Base-by-base conservation (phyloP, 1,140 invertebrate genomes). In the Oryctes rhinoceros region DNA sequence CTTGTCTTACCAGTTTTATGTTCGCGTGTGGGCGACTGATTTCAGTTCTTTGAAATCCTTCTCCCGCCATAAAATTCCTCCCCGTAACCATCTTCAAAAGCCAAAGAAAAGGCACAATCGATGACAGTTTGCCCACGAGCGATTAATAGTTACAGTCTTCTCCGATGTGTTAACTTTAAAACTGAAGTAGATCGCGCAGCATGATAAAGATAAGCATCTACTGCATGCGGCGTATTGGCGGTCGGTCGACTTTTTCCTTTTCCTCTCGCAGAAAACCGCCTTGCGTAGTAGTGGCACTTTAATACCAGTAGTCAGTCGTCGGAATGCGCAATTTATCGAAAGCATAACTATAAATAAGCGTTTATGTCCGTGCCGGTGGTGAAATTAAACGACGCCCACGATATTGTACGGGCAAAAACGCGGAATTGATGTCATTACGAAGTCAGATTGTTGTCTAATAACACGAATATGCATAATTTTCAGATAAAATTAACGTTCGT, bases 371-470 rank as follows among this genome's bases (percentile, higher is more conserved):
- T 71, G 65, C 20, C 65, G 65, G n/a, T 71, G 65, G 65, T 71
- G 65, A 71, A 71, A 71, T 71, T 71, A 71, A 71, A 71, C 65
- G 65, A 30, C 65, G 65, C 65, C 65, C 65, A 71, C 65, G 20
- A 71, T 71, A 71, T 71, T 20, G 24, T 35, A 71, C n/a, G 20
- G 65, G 35, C 10, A 71, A 71, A 71, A 71, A 37, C 20, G 65
- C 35, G 65, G 6, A 71, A 71, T 71, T 71, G 65, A 71, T 71
- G 65, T 71, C 65, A 71, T 71, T 71, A 71, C 65, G 65, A 37
- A 71, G 65, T 71, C 65, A 71, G 65, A 71, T 71, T 71, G 65
- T 71, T 71, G 65, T 71, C 65, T 71, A 71, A 71, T 71, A 71
- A 71, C 65, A 71, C 65, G 65, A 30, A 71, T 71, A 71, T 30